Conservation (phyloP, 2,888 invertebrate genomes). For the Hemicrepidius hirtus region DNA sequence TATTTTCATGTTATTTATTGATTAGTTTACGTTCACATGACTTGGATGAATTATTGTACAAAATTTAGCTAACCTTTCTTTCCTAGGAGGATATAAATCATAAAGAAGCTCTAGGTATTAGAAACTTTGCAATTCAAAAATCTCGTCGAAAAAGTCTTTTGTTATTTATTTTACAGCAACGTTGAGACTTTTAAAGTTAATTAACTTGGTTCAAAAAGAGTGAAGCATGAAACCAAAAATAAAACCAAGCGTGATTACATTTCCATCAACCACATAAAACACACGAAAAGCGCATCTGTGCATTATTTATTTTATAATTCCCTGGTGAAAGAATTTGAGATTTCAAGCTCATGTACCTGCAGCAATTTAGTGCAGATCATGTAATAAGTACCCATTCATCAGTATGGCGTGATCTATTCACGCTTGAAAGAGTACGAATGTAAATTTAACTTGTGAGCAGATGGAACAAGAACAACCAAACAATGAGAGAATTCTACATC, state of each 20-base stretch:
- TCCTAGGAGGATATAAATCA: too few relatives aligned
- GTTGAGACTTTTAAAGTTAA: not conserved
- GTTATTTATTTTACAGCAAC: not conserved
- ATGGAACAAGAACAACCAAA: conserved; percentile 8
- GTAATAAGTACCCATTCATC: conserved; percentile 21
- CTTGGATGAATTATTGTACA: too few relatives aligned
- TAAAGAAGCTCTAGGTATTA: too few relatives aligned
- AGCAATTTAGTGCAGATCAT: conserved; percentile 22
- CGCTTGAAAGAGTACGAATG: conserved; percentile 16
- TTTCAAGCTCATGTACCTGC: not conserved
- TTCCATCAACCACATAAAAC: not conserved
- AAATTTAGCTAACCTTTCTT: too few relatives aligned
- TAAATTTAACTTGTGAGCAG: conserved; percentile 9
- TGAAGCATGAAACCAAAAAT: not conserved
- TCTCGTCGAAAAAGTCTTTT: too few relatives aligned
- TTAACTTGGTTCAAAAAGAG: not conserved
- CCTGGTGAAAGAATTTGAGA: not conserved
- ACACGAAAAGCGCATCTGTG: conserved; percentile 5
- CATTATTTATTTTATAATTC: conserved; percentile 7
- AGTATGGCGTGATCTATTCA: conserved; percentile 26
- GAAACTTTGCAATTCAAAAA: too few relatives aligned
- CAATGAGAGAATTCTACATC: not conserved
- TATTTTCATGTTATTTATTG: not conserved
- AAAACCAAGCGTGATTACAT: not conserved
- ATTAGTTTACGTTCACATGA: not conserved